Evolutionary conservation across 2,113 vertebrate genomes (phyloP).

Genomic region (Gavialis gangeticus): DNA sequence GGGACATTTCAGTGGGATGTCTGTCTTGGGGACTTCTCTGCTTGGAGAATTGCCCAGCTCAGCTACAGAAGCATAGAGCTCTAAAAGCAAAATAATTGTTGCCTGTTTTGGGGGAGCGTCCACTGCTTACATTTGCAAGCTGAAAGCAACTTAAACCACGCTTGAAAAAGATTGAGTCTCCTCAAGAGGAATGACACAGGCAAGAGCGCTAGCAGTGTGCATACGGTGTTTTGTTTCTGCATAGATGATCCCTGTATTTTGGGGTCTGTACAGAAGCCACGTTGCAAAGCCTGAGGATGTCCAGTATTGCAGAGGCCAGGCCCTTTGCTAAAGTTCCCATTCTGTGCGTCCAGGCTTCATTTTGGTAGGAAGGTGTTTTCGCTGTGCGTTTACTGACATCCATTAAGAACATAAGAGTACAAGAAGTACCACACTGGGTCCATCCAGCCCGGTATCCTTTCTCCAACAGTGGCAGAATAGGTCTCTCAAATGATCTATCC

Average conservation of each 20-base stretch:
- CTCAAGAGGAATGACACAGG: too few relatives aligned
- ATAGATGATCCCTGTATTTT: slow-evolving; percentile 20
- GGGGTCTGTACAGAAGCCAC: not conserved
- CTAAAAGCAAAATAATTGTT: not conserved
- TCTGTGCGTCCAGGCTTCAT: accelerated
- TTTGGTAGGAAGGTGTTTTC: accelerated
- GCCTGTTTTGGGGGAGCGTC: not conserved
- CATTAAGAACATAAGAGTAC: too few relatives aligned
- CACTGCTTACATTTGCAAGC: not conserved
- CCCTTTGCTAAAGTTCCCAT: not conserved
- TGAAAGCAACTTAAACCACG: not conserved
- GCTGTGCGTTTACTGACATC: accelerated
- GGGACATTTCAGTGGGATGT: not conserved
- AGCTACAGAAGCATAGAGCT: not conserved
- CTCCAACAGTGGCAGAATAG: too few relatives aligned
- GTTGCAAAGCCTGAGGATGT: not conserved
- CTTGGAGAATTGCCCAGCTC: not conserved
- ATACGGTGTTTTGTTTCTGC: slow-evolving; percentile 9
- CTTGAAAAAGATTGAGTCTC: too few relatives aligned
- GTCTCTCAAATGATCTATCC: too few relatives aligned
- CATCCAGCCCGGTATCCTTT: too few relatives aligned
- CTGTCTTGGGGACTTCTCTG: not conserved
- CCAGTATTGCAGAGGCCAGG: not conserved
- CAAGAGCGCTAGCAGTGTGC: not conserved
- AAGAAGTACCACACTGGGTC: too few relatives aligned